Base-by-base conservation (phyloP, 2,113 vertebrate species). In the Pleuronectes platessa region DNA sequence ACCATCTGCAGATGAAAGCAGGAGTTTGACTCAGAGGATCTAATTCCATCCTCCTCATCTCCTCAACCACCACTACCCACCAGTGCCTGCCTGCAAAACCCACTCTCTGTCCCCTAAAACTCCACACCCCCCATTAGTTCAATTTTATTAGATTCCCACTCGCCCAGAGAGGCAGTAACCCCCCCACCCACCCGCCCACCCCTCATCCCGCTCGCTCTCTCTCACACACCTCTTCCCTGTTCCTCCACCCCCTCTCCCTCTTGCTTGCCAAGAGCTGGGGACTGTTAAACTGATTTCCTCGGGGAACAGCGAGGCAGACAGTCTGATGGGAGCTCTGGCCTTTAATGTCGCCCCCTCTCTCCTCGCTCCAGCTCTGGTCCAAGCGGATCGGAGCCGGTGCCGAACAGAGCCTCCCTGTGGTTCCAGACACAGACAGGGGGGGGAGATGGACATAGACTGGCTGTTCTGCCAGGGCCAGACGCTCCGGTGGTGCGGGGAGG, bases 211-310 rank as follows among this genome's bases (percentile, higher is more conserved):
- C 66, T 24, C 51, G 37, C 27, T 42, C 65, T 56, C 47, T 27
- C 68, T 61, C 83, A 78, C 73, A 74, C 83, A 74, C 86, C 61
- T 84, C 76, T 79, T 75, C 61, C 82, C 82, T 84, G 66, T 77
- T 71, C 79, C 82, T 77, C 79, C 89, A 55, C 78, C 88, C 75
- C 79, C 80, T 66, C 82, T 67, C 66, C 70, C 80, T 87, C 51
- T 74, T 13, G 84, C 87, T 89, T 87, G 90, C 88, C 87, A 89
- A 90, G 87, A 88, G 77, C 90, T 86, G 83, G 83, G 88, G 90
- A 93, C 91, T 92, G 90, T 93, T 93, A 93, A 93, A 92, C 85
- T 93, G 92, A 92, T 94, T 93, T 94, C 90, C 91, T 93, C 78
- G 23, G 92, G 92, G 92, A 93, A 82, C 66, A 23, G 78, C 62